Conservation (phyloP, 2,888 invertebrate species). For the Lasioglossum pauxillum region DNA sequence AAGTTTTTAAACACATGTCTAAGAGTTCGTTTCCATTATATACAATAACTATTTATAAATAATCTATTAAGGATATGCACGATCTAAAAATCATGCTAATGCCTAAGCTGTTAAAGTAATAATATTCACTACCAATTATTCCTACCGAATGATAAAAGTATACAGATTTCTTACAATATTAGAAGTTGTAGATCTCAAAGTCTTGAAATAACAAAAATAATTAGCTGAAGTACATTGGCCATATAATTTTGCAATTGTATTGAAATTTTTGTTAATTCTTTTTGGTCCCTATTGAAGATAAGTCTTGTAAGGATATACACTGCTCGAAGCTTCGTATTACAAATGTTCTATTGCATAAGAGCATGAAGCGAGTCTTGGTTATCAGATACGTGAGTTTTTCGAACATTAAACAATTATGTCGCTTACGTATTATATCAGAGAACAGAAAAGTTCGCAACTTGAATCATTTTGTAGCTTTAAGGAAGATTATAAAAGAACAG, state of each 20-base stretch:
- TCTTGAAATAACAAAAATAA: neutral
- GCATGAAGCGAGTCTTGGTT: neutral
- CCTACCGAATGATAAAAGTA: neutral
- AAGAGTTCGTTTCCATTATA: neutral
- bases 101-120: neutral
- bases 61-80: neutral
- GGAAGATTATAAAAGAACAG: too few species aligned
- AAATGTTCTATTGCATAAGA: slow-evolving; percentile 1
- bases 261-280: neutral
- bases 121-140: neutral
- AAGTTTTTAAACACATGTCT: neutral
- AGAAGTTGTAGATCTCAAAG: neutral
- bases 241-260: neutral
- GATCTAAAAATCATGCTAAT: neutral
- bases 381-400: neutral
- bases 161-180: neutral
- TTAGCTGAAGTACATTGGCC: too few species aligned
- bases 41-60: neutral
- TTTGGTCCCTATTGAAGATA: neutral
- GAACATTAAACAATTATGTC: neutral
- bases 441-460: neutral
- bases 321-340: neutral
- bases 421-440: neutral
- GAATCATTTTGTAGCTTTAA: neutral
- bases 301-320: neutral